Evolutionary conservation across 2,888 invertebrate species (phyloP), one percentile per base, ranked within the genome.

Genomic region (Chrysomela aeneicollis): DNA sequence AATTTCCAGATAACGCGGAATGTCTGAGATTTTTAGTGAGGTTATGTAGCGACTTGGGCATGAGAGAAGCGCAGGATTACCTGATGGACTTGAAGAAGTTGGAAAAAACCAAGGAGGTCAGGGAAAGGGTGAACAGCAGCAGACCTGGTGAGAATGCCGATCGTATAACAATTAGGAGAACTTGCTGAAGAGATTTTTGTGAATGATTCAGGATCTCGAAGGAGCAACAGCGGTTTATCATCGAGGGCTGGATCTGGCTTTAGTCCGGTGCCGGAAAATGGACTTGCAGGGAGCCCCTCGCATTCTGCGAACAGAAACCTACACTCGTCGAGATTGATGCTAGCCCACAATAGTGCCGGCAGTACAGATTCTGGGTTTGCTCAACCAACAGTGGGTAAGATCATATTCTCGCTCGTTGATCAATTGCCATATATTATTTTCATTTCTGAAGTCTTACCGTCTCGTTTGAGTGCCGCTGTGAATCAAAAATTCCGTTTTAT

Each of bases 1-100:
- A 90, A 72, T 98, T 98, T 82, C 98, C 98, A 0, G 97, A 98
- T 68, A 97, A 98, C 81, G 87, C 94, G 0, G 96, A 97, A 79
- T 98, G 98, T 83, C 84, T 97, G 59, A 92, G 94, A 82, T 89
- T 94, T 79, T 86, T 97, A 76, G 92, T 95, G n/a, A 89, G 94
- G 72, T 83, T 97, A 55, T 93, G 94, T 78, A 92, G 91, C 35
- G 96, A 97, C 79, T 87, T 98, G 76, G 97, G 97, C 0, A 87
- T 98, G 78, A 88, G 92, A 42, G 98, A 98, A 78, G 92, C 95
- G 0, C 90, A 92, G 68, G 89, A 92, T 18, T 98, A 97, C 84
- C 87, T 90, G 0, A 84, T 89, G 35, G 95, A 96, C 78, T 85
- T 97, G 79, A 93, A 94, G 75, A 92, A 94, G 69, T 65, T 83